phyloP scores from a whole-genome alignment of 2,113 vertebrate genomes.

The Oreotrochilus melanogaster region DNA sequence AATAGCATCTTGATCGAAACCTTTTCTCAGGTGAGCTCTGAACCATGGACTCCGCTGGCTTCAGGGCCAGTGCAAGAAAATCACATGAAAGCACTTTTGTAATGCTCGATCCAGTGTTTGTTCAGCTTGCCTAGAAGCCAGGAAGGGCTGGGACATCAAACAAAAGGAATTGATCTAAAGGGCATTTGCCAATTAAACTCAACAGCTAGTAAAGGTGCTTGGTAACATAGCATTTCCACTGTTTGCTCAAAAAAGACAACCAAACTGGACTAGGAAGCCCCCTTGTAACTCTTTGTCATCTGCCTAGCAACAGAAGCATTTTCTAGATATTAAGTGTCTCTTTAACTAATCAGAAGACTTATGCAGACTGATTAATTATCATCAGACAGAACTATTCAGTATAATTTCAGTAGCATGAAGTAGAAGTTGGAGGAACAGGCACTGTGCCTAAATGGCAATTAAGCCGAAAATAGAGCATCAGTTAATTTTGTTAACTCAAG shows the following conservation, averaged over 20 bases:
- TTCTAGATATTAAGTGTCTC: background rate
- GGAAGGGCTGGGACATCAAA: slow-evolving; percentile 1
- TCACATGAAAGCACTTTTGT: background rate
- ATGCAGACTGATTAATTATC: background rate
- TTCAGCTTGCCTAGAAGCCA: slow-evolving; percentile 11
- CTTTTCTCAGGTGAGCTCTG: background rate
- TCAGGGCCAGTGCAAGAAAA: background rate
- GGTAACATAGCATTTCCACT: background rate
- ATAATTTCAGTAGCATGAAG: background rate
- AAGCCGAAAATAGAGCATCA: background rate
- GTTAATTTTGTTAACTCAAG: slow-evolving; percentile 9
- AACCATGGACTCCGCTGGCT: background rate
- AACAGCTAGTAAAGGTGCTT: background rate
- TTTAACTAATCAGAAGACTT: background rate
- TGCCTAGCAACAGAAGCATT: background rate
- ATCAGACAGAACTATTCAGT: background rate
- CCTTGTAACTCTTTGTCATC: background rate
- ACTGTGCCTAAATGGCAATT: background rate
- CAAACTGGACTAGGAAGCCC: background rate
- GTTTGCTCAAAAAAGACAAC: background rate
- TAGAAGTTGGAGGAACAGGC: background rate
- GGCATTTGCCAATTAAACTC: background rate
- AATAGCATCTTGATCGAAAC: background rate
- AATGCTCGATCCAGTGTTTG: background rate
- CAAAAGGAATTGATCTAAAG: background rate